Base-by-base conservation (phyloP, 2,797 vertebrate genomes). In the Lepus oiostolus region DNA sequence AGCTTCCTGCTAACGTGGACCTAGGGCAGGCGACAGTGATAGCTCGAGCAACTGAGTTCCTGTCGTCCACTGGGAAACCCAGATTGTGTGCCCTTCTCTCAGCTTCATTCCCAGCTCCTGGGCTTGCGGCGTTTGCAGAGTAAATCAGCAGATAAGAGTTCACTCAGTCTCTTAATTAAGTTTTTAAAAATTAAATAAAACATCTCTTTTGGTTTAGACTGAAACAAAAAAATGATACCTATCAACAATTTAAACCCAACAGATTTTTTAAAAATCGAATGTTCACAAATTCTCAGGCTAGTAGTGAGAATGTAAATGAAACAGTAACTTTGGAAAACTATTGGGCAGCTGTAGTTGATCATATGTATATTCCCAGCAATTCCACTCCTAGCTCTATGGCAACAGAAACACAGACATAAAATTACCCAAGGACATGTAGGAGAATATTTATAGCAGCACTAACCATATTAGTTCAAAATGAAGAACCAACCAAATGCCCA, bases 221-320 rank as follows among this genome's bases (percentile, higher is more conserved):
- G 35, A 86, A 80, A 83, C 35, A 7, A 91, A 76, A 87, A 82
- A 82, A 71, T 58, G 26, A 54, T 63, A 90, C 28, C 68, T 75
- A 97, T 42, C 32, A 77, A 84, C 60, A 87, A 77, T 62, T 82
- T 83, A 75, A 75, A 88, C 68, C 90, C 26, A 94, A 91, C 62
- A 52, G 12, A 50, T 50, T 93, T 72, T 47, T 16, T 2, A 52
- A 90, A 89, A 71, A 75, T 68, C 30, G 80, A 85, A 26, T 42
- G n/a, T 72, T 65, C 5, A 26, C 68, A 95, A 89, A 88, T 21
- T 58, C 82, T 93, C 30, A 72, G 4, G 35, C 38, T 82, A 4
- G 19, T 42, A 7, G 6, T 35, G 0, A 83, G 12, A 79, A 12
- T 47, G 1, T 70, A 84, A 80, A 87, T 30, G 12, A 76, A 96